Conservation (phyloP, 1,140 invertebrate species). For the Tetramorium alpestre region DNA sequence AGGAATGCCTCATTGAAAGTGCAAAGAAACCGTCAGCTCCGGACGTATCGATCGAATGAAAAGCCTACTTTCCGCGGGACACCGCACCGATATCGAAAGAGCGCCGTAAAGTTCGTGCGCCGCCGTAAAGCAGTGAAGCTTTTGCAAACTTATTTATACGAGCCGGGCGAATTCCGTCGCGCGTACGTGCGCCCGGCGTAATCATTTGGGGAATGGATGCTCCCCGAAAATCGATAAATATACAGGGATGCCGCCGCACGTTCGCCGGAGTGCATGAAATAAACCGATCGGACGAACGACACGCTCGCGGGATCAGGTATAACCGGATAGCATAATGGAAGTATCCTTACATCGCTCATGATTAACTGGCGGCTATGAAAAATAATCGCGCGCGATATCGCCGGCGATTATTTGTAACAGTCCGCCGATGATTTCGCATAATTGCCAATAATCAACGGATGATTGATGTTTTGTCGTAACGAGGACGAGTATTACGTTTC, state of each 20-base stretch:
- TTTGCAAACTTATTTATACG: slow-evolving; percentile 54
- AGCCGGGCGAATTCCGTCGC: slow-evolving; percentile 37
- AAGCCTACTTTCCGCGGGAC: slow-evolving; percentile 38
- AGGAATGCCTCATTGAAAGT: slow-evolving; percentile 14
- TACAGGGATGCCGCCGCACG: neutral
- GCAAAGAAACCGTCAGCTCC: slow-evolving; percentile 43
- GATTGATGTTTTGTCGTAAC: slow-evolving; percentile 13
- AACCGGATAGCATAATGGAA: slow-evolving; percentile 20
- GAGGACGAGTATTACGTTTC: neutral
- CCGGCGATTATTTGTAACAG: neutral
- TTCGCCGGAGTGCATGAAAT: neutral
- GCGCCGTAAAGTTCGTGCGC: slow-evolving; percentile 24
- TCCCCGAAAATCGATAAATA: slow-evolving; percentile 37
- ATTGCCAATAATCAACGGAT: slow-evolving; percentile 5
- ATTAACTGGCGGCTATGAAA: neutral
- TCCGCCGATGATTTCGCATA: neutral
- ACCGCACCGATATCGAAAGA: slow-evolving; percentile 20
- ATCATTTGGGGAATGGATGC: slow-evolving; percentile 49
- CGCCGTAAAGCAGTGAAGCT: slow-evolving; percentile 49
- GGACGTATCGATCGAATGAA: slow-evolving; percentile 45
- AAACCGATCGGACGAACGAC: slow-evolving; percentile 11
- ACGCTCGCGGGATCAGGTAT: neutral
- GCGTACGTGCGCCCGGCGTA: slow-evolving; percentile 8
- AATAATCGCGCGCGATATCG: neutral
- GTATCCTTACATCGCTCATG: neutral